phyloP scores from a whole-genome alignment of 2,797 vertebrate genomes.

The Echeneis naucrates region DNA sequence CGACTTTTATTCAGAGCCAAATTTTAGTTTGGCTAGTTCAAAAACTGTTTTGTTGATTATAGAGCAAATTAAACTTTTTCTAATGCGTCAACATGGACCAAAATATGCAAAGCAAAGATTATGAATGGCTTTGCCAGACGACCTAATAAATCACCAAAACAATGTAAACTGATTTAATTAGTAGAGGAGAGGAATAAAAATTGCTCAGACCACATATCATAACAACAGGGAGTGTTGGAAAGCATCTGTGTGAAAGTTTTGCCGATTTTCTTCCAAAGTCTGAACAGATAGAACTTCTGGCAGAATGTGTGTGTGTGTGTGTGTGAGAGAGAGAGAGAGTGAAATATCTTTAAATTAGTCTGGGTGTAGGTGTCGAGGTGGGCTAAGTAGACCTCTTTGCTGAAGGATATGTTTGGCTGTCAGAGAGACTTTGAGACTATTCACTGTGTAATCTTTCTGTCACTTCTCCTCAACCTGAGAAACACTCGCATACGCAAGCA shows the following conservation, averaged over 20 bases:
- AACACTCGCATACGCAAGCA: slow-evolving; percentile 12
- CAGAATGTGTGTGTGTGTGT: neutral
- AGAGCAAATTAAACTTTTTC: neutral
- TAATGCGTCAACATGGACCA: neutral
- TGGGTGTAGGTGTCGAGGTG: slow-evolving; percentile 8
- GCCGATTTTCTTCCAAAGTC: slow-evolving; percentile 22
- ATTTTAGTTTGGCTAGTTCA: neutral
- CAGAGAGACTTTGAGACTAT: slow-evolving; percentile 41
- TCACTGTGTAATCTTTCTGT: slow-evolving; percentile 30
- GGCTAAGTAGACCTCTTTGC: neutral
- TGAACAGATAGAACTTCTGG: slow-evolving; percentile 29
- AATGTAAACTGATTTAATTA: slow-evolving; percentile 2
- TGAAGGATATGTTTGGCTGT: neutral
- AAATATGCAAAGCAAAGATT: neutral
- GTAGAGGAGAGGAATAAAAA: neutral
- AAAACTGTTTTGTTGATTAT: neutral
- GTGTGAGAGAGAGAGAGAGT: neutral
- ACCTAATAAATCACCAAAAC: neutral
- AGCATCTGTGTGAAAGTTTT: slow-evolving; percentile 10
- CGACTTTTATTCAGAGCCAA: too few relatives aligned
- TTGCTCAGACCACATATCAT: neutral
- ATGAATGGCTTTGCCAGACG: neutral
- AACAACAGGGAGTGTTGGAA: slow-evolving; percentile 1
- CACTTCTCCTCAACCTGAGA: slow-evolving; percentile 37
- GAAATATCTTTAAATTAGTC: neutral